Evolutionary conservation across 2,797 vertebrate species (phyloP).

Genomic region (Geotria australis): DNA sequence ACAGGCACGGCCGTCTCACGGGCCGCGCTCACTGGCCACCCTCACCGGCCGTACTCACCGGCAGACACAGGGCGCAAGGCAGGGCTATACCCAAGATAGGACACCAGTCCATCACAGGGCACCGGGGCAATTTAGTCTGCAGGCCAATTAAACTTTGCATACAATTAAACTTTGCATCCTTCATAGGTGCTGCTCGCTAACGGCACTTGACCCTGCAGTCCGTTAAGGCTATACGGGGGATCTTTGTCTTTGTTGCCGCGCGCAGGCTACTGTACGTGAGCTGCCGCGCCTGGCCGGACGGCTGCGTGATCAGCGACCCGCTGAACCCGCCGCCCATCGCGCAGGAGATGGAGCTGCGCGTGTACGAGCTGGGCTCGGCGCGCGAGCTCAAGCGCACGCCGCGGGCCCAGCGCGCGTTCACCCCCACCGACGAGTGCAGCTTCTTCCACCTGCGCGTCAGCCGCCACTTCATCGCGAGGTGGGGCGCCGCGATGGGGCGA

Average conservation of each 20-base stretch:
- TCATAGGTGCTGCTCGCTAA: no score
- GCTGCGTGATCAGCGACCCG: conserved; percentile 57
- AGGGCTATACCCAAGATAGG: no score
- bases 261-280: conserved; percentile 77
- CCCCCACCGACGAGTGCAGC: conserved; percentile 78
- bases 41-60: no score
- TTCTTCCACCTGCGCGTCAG: conserved; percentile 94
- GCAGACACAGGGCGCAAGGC: no score
- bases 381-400: conserved; percentile 53
- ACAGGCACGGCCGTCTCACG: conserved; percentile 29
- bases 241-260: background rate
- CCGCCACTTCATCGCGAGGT: conserved; percentile 89
- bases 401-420: conserved; percentile 62
- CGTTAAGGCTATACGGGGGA: no score
- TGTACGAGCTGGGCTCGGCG: conserved; percentile 73
- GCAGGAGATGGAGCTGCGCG: conserved; percentile 73
- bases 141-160: no score
- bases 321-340: conserved; percentile 81
- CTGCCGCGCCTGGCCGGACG: conserved; percentile 66
- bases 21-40: no score
- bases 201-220: no score
- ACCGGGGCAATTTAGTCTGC: no score
- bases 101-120: no score
- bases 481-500: background rate
- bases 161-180: no score